phyloP scores from a whole-genome alignment of 2,797 vertebrate species.

The Pteronotus mesoamericanus region DNA sequence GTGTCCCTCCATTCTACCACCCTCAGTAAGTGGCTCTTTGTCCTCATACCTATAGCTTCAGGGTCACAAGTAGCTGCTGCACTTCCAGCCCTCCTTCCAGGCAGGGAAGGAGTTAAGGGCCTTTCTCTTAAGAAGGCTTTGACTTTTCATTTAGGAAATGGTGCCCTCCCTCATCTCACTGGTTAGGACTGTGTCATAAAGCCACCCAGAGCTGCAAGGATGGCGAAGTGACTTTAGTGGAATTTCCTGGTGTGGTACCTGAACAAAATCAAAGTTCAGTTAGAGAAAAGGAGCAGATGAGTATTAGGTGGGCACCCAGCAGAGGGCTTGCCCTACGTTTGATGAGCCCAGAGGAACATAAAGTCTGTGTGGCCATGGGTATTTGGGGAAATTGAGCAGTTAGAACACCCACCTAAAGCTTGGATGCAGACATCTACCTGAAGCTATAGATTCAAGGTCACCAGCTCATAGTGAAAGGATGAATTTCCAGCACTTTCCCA shows the following conservation, averaged over 20 bases:
- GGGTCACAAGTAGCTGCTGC: background rate
- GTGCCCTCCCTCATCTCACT: background rate
- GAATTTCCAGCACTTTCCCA: background rate
- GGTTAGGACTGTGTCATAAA: background rate
- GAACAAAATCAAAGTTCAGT: background rate
- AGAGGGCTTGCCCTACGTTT: accelerated
- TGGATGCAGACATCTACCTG: background rate
- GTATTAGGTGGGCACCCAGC: accelerated
- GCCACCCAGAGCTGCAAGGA: background rate
- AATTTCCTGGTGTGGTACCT: background rate
- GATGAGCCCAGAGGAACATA: background rate
- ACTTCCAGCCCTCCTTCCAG: background rate
- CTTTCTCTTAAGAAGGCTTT: background rate
- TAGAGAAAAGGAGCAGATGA: background rate
- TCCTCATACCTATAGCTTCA: background rate
- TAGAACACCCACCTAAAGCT: background rate
- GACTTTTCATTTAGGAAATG: background rate
- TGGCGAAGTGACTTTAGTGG: background rate
- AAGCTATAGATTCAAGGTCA: background rate
- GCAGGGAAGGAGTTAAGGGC: background rate
- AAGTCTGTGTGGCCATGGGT: accelerated
- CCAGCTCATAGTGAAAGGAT: background rate
- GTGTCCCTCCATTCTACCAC: too few species aligned
- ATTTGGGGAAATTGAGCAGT: background rate
- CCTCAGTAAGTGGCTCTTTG: background rate